A percentile compares a stretch with the other conserved stretches of the same genome.
Evolutionary conservation across 2,113 vertebrate genomes (phyloP).

Genomic region (Phalacrocorax brasilianus): DNA sequence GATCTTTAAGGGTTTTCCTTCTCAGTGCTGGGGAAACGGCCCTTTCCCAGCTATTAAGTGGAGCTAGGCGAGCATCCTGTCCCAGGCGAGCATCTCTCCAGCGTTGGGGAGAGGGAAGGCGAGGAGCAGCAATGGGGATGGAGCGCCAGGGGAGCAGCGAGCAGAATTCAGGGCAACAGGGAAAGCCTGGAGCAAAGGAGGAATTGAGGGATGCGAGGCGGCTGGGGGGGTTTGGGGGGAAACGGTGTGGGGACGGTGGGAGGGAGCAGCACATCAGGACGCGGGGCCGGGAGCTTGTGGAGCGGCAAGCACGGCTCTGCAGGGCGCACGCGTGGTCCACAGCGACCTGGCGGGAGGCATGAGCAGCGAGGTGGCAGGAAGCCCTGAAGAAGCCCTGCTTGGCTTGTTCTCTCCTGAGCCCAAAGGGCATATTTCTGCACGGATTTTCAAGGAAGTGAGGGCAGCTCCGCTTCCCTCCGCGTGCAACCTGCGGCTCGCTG

Average conservation of each 20-base stretch:
- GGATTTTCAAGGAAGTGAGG: not conserved
- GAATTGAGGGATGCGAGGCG: not conserved
- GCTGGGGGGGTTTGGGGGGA: not conserved
- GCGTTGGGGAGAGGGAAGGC: not conserved
- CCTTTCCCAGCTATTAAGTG: not conserved
- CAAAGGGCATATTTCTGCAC: not conserved
- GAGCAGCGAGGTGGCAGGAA: not conserved
- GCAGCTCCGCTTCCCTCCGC: not conserved
- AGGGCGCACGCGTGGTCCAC: not conserved
- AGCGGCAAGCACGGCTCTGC: not conserved
- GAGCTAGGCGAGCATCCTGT: not conserved
- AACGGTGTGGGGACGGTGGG: accelerated
- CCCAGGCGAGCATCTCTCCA: not conserved
- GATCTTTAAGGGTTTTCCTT: not conserved
- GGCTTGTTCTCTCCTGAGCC: not conserved
- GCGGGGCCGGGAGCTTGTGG: not conserved
- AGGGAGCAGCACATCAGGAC: not conserved
- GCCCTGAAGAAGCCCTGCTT: not conserved
- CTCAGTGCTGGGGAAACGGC: not conserved
- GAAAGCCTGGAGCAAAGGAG: not conserved
- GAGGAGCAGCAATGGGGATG: not conserved
- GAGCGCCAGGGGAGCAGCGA: not conserved
- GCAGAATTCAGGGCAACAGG: not conserved
- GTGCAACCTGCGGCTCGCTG: not conserved
- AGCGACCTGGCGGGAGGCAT: accelerated